Conservation (phyloP, 2,888 invertebrate species). For the Nemotelus nigrinus region DNA sequence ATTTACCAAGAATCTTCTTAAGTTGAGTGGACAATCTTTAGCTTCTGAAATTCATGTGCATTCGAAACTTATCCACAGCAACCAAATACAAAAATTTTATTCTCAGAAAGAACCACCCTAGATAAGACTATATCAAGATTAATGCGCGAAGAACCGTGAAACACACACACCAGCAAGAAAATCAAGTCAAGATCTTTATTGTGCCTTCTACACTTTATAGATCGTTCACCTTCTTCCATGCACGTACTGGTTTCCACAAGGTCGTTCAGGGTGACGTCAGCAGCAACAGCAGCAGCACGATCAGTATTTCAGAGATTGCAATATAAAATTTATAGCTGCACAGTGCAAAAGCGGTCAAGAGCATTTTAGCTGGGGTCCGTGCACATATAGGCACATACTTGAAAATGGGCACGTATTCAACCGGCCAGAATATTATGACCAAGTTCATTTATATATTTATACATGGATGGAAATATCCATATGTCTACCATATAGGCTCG, state of each 20-base stretch:
- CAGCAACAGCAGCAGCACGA: neutral
- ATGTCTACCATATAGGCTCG: too few species aligned
- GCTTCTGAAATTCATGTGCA: too few species aligned
- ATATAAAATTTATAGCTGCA: conserved; percentile 36
- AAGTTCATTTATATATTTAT: neutral
- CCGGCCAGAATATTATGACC: neutral
- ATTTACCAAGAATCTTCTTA: too few species aligned
- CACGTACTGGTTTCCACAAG: conserved; percentile 49
- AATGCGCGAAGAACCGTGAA: too few species aligned
- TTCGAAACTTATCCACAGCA: too few species aligned
- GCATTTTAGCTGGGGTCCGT: neutral
- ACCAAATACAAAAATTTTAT: too few species aligned
- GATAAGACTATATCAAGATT: too few species aligned
- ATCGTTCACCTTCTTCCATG: conserved; percentile 48
- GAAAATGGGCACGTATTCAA: conserved; percentile 19
- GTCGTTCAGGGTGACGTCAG: conserved; percentile 48
- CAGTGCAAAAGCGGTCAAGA: conserved; percentile 38
- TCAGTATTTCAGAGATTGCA: conserved; percentile 20
- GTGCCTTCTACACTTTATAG: conserved; percentile 22
- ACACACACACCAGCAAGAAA: neutral
- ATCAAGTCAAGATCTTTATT: conserved; percentile 29
- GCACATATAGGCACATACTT: neutral
- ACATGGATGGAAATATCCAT: neutral
- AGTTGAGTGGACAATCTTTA: too few species aligned
- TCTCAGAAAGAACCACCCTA: too few species aligned